Base-by-base conservation (phyloP, 2,888 invertebrate species). In the Cephus sareptanus region DNA sequence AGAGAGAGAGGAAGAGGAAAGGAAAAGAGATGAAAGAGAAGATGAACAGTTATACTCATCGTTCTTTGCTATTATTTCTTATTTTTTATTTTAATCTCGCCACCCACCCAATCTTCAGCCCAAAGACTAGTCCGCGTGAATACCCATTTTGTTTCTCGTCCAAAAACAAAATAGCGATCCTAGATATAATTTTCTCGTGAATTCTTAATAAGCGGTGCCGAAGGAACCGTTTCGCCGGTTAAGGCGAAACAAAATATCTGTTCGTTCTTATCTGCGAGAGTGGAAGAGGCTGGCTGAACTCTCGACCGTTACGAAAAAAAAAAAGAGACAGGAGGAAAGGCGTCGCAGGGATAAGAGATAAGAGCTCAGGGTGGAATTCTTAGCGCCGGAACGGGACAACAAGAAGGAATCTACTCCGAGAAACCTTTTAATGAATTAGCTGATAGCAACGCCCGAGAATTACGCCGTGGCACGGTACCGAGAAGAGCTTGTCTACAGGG, bases 361-460 rank as follows among this genome's bases (percentile, higher is more conserved):
- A 83, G 80, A 73, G 73, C 37, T 56, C 69, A 34, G 76, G 80
- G 75, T 34, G 77, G 74, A 80, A 75, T 79, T 74, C 79, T 69
- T 75, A 79, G 81, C 76, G 82, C 74, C 73, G 40, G 34, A 11
- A 74, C 23, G 75, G 75, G 76, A 77, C 69, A 69, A 69, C 40
- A 73, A 34, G 37, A 40, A 73, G 76, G 76, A 80, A 74, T 30
- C 35, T 76, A 34, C 34, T 68, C 69, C 33, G 31, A 30, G 69
- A 71, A 78, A 79, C 70, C 83, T 79, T 81, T 79, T 82, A 82
- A 84, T 77, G 83, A 84, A 84, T 84, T 81, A 78, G 71, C 75
- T 75, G 82, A 82, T 79, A 82, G 76, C 77, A 75, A 80, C 78
- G 80, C 80, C 69, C 40, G 71, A 76, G 77, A 82, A 84, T 83